Percentiles rank a stretch among this genome's conserved stretches.
These are phyloP conservation scores for Cyrtonyx montezumae DNA, from an alignment of 2,113 vertebrate genomes.

Conservation along the genomic window DNA sequence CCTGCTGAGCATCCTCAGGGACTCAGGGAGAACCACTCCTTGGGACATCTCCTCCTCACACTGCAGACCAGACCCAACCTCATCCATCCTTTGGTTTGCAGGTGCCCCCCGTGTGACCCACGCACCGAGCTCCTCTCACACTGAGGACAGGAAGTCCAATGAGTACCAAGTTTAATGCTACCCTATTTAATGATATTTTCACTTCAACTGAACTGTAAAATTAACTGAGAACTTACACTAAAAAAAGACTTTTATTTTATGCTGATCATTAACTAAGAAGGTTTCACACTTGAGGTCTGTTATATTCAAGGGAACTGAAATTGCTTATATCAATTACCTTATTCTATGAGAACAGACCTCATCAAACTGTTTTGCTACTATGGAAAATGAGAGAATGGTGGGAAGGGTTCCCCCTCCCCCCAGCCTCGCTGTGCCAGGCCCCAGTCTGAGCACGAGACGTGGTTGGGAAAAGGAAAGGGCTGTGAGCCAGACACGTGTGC, in stretches of 20 bases:
- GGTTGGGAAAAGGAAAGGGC: too few relatives aligned
- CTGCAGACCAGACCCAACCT: too few relatives aligned
- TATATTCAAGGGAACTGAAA: constrained; percentile 62
- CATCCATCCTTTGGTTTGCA: too few relatives aligned
- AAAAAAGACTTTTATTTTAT: constrained; percentile 74
- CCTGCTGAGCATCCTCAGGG: neutral
- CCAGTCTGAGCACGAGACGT: too few relatives aligned
- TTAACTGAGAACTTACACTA: constrained; percentile 70
- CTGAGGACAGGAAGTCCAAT: neutral
- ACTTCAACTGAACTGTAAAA: constrained; percentile 70
- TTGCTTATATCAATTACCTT: constrained; percentile 67
- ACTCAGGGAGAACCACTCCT: rapidly evolving
- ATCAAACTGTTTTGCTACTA: neutral
- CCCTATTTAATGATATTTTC: constrained; percentile 46
- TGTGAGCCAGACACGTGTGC: too few relatives aligned
- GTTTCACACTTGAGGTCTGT: constrained; percentile 67
- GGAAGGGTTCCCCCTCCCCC: too few relatives aligned
- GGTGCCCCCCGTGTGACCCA: too few relatives aligned
- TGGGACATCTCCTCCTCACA: neutral
- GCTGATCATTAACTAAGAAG: constrained; percentile 73
- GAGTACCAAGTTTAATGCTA: constrained; percentile 16
- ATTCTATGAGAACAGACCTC: constrained; percentile 34
- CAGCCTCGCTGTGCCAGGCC: too few relatives aligned
- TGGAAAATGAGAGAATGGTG: neutral
- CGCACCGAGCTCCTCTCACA: neutral